These are phyloP conservation scores for Gobiocypris rarus DNA, from an alignment of 2,113 vertebrate genomes.

Conservation along the genomic window DNA sequence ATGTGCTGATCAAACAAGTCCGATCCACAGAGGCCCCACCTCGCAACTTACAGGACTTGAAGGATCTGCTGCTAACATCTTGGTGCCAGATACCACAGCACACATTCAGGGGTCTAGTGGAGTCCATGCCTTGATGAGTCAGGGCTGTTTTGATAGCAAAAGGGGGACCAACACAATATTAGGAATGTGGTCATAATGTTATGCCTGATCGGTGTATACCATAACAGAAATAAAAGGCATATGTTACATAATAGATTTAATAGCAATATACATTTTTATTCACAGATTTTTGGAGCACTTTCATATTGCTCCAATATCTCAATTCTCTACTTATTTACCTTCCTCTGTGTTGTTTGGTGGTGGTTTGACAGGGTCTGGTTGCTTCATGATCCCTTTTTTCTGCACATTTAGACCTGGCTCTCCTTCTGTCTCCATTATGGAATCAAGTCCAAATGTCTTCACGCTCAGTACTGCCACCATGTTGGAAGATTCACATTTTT, in stretches of 20 bases:
- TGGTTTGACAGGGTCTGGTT: slow-evolving; percentile 35
- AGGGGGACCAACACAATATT: too few relatives aligned
- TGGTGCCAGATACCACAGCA: too few relatives aligned
- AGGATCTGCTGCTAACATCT: too few relatives aligned
- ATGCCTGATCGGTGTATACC: neutral
- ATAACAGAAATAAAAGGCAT: neutral
- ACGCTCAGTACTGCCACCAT: neutral
- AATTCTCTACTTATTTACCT: slow-evolving; percentile 21
- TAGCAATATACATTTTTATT: neutral
- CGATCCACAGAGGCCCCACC: too few relatives aligned
- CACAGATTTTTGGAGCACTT: neutral
- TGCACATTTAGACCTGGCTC: neutral
- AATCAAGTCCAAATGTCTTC: neutral
- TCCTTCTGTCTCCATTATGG: slow-evolving; percentile 23
- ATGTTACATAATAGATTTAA: neutral
- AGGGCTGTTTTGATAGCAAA: too few relatives aligned
- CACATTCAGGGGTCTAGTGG: too few relatives aligned
- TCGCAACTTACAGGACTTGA: too few relatives aligned
- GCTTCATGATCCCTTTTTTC: neutral
- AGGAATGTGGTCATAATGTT: too few relatives aligned
- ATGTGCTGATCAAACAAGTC: too few relatives aligned
- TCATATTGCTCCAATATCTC: neutral
- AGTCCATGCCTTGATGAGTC: too few relatives aligned
- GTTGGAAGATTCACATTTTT: neutral
- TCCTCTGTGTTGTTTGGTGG: slow-evolving; percentile 31